Conservation (phyloP, 2,113 vertebrate genomes). For the Chlorocebus sabaeus region DNA sequence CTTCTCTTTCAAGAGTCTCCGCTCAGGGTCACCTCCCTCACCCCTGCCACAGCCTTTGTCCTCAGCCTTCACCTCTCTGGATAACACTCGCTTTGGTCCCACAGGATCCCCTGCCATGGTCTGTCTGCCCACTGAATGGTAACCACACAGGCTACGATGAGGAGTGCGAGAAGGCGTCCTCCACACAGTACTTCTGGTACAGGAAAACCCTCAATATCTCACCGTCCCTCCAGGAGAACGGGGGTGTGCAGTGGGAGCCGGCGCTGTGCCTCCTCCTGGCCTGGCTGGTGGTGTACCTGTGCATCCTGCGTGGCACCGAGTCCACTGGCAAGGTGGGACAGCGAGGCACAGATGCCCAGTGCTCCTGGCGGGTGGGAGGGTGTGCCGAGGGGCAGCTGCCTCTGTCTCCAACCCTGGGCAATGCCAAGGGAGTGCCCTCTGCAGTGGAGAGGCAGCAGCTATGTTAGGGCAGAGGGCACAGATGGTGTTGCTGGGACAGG, state of each 20-base stretch:
- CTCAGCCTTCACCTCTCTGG: not conserved
- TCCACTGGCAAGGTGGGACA: constrained; percentile 91
- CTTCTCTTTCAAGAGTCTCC: not conserved
- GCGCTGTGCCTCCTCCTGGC: constrained; percentile 90
- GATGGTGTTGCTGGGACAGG: fast-evolving
- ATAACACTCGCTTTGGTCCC: not conserved
- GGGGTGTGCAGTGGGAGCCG: constrained; percentile 88
- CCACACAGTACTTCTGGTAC: constrained; percentile 98
- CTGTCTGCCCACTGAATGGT: constrained; percentile 88
- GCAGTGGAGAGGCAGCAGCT: fast-evolving
- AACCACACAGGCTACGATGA: constrained; percentile 87
- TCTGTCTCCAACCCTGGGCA: fast-evolving
- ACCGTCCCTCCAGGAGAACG: constrained; percentile 86
- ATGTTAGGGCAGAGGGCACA: fast-evolving
- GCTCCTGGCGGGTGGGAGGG: fast-evolving
- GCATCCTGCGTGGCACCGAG: constrained; percentile 89
- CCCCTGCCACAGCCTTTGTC: fast-evolving
- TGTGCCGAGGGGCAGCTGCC: fast-evolving
- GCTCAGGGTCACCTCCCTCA: fast-evolving
- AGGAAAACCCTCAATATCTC: constrained; percentile 93
- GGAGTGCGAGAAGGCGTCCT: constrained; percentile 88
- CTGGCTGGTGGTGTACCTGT: constrained; percentile 92
- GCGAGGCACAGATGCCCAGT: fast-evolving
- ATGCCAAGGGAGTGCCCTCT: fast-evolving
- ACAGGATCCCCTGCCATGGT: constrained; percentile 92